Conservation (phyloP, 2,797 vertebrate genomes). For the Acrossocheilus fasciatus region DNA sequence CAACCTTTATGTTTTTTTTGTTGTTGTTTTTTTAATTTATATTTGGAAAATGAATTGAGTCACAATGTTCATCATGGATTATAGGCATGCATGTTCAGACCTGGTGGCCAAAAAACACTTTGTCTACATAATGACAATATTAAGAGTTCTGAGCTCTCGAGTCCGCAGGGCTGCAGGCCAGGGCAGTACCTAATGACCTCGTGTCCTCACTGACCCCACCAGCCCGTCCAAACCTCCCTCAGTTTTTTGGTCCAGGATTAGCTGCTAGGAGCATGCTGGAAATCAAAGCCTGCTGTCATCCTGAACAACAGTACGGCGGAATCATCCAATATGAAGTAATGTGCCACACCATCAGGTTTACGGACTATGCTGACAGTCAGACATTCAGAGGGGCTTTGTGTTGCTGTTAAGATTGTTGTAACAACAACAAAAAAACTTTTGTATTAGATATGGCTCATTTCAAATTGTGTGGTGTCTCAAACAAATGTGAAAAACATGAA, state of each 20-base stretch:
- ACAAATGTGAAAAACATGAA: background rate
- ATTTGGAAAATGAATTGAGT: background rate
- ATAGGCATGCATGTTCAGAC: background rate
- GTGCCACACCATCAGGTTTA: slow-evolving; percentile 39
- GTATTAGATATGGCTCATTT: background rate
- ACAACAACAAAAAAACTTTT: background rate
- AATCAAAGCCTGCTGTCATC: slow-evolving; percentile 46
- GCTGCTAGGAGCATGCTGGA: slow-evolving; percentile 38
- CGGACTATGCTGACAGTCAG: slow-evolving; percentile 23
- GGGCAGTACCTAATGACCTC: slow-evolving; percentile 8
- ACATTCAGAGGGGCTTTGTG: slow-evolving; percentile 15
- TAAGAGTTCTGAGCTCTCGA: background rate
- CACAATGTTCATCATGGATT: background rate
- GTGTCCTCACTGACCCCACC: slow-evolving; percentile 33
- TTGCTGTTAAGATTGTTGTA: background rate
- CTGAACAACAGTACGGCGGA: slow-evolving; percentile 36
- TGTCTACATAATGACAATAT: background rate
- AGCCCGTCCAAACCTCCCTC: slow-evolving; percentile 13
- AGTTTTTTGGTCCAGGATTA: slow-evolving; percentile 24
- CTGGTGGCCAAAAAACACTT: background rate
- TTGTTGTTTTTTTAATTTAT: too few species aligned
- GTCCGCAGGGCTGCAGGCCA: background rate
- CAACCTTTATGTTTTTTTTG: background rate
- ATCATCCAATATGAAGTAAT: slow-evolving; percentile 36
- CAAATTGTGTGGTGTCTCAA: background rate